These are phyloP conservation scores for Aphelenchoides avenae DNA, from an alignment of 1,140 invertebrate species.

Conservation along the genomic window DNA sequence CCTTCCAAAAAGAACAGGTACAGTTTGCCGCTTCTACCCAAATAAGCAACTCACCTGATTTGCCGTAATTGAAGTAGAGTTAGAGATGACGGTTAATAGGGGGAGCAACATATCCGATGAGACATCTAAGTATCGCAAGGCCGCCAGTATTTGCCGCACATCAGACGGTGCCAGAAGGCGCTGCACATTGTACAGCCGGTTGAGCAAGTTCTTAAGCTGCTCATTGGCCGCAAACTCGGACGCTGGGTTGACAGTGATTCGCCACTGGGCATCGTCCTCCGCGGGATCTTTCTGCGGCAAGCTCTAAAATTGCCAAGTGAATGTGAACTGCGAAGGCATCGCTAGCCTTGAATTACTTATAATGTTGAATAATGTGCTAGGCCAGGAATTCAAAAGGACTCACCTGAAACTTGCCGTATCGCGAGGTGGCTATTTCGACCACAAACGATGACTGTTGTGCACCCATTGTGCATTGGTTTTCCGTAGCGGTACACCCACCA, in stretches of 20 bases:
- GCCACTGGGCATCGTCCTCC: conserved; percentile 42
- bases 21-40: too few relatives aligned
- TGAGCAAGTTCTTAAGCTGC: conserved; percentile 23
- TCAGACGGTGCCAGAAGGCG: conserved; percentile 37
- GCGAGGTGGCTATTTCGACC: conserved; percentile 45
- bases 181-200: conserved; percentile 44
- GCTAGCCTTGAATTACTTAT: too few relatives aligned
- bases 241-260: conserved; percentile 47
- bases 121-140: conserved; percentile 36
- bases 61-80: conserved; percentile 43
- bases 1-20: too few relatives aligned
- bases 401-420: conserved; percentile 52
- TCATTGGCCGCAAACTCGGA: conserved; percentile 30
- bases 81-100: conserved; percentile 46
- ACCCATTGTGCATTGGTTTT: conserved; percentile 38
- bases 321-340: too few relatives aligned
- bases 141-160: conserved; percentile 43
- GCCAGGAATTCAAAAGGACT: too few relatives aligned
- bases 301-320: too few relatives aligned
- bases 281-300: conserved; percentile 52
- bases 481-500: too few relatives aligned
- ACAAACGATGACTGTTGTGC: conserved; percentile 51
- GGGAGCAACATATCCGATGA: conserved; percentile 42
- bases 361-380: too few relatives aligned
- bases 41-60: conserved; percentile 39